These are phyloP conservation scores for Dendronephthya gigantea DNA, from an alignment of 64 coral and sea anemone genomes.

Conservation along the genomic window DNA sequence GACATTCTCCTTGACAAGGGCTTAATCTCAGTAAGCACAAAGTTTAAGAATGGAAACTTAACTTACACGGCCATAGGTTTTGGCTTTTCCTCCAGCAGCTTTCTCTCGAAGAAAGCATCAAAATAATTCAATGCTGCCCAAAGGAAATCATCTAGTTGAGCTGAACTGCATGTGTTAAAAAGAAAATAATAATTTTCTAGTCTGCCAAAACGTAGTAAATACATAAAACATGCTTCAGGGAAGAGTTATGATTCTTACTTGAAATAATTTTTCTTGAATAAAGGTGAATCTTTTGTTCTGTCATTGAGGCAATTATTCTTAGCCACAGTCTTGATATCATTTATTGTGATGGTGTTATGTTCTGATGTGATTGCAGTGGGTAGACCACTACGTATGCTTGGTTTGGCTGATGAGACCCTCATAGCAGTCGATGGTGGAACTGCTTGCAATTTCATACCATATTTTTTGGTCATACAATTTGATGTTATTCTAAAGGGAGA, in stretches of 20 bases:
- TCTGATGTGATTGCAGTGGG: constrained; percentile 26
- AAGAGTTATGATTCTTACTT: constrained; percentile 43
- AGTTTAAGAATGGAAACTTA: neutral
- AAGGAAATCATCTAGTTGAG: constrained; percentile 90
- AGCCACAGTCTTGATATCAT: constrained; percentile 91
- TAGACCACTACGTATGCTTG: constrained; percentile 23
- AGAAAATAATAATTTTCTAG: neutral
- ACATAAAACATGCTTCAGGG: no score
- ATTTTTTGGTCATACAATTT: neutral
- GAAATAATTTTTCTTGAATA: constrained; percentile 57
- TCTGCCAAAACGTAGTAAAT: neutral
- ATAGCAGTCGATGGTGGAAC: neutral
- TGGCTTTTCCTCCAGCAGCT: constrained; percentile 85
- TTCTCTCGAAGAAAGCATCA: constrained; percentile 89
- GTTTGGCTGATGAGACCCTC: constrained; percentile 52
- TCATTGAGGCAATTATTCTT: constrained; percentile 58
- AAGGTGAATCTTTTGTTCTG: constrained; percentile 33
- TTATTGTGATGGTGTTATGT: constrained; percentile 57
- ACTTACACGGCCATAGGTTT: constrained; percentile 99
- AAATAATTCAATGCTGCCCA: constrained; percentile 88
- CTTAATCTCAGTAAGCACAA: no score
- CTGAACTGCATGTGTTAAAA: constrained; percentile 37
- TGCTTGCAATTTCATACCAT: neutral
- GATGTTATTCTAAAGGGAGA: neutral
- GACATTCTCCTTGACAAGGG: no score